Base-by-base conservation (phyloP, 2,888 invertebrate species). In the Crossocerus cetratus region DNA sequence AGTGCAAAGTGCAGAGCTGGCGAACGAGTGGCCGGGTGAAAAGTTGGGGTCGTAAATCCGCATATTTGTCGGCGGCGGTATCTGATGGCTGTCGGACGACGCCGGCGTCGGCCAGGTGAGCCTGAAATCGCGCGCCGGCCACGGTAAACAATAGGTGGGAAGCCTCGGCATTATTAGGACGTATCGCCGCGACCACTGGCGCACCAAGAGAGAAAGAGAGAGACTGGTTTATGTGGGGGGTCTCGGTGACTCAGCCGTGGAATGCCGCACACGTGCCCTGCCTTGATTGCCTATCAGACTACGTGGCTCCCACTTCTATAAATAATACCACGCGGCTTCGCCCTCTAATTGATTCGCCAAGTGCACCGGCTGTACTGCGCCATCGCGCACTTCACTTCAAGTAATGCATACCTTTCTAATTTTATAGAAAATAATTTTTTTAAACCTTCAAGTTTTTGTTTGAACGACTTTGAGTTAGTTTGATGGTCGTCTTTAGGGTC, bases 241-340 rank as follows among this genome's bases (percentile, higher is more conserved):
- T 32, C 32, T 60, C 59, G 80, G 78, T 86, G 86, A 86, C 80
- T 86, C 86, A 86, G 82, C 77, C 53, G 54, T 67, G 86, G 86
- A 86, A 86, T 85, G 85, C 80, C 76, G 80, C 81, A 84, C 84
- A 74, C 79, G 83, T 78, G 81, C 83, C 83, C 80, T 83, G 85
- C 83, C 86, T 86, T 83, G 86, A 86, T 86, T 85, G 85, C 83
- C 86, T 86, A 85, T 86, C 85, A 84, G 84, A 84, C 81, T 82
- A 68, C 72, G 67, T 54, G 69, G 69, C 78, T 74, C 66, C 67
- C 58, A 16, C 69, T 78, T 81, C 81, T 78, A 83, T 83, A 83
- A 83, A 83, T 83, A 83, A 83, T 83, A 77, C 77, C 73, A 70
- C 76, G 72, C 66, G 70, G 49, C 49, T 49, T 49, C 49, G 49